Conservation (phyloP, 2,797 vertebrate genomes). For the Molossus molossus region DNA sequence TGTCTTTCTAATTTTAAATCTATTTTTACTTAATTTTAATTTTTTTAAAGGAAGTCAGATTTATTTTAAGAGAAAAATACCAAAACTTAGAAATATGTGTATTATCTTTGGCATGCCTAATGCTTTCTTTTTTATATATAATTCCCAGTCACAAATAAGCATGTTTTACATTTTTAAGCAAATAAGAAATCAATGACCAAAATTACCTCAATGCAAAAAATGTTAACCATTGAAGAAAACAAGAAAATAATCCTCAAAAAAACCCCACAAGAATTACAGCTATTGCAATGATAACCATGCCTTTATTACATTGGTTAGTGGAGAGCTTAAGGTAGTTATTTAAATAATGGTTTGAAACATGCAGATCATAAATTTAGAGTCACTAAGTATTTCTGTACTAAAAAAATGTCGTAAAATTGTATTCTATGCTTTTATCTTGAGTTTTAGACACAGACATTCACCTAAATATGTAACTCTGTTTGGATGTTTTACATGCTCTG, state of each 20-base stretch:
- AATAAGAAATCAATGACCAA: conserved; percentile 55
- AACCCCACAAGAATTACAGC: neutral
- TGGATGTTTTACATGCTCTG: neutral
- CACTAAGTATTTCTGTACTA: neutral
- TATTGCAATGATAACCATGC: neutral
- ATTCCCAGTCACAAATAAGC: neutral
- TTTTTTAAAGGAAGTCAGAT: neutral
- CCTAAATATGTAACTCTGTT: neutral
- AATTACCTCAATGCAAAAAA: neutral
- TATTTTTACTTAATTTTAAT: no score
- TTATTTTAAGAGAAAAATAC: conserved; percentile 68
- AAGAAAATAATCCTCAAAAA: neutral
- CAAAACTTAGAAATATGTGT: conserved; percentile 17
- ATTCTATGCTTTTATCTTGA: neutral
- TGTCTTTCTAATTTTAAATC: no score
- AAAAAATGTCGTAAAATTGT: neutral
- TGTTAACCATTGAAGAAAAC: neutral
- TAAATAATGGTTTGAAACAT: conserved; percentile 51
- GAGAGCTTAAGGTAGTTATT: conserved; percentile 1
- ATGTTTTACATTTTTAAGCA: conserved; percentile 45
- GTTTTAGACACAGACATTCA: neutral
- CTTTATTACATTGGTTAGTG: neutral
- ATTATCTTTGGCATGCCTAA: neutral
- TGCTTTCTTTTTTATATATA: neutral
- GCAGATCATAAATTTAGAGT: conserved; percentile 8